Conservation (phyloP, 2,113 vertebrate species). For the Dicrurus megarhynchus region DNA sequence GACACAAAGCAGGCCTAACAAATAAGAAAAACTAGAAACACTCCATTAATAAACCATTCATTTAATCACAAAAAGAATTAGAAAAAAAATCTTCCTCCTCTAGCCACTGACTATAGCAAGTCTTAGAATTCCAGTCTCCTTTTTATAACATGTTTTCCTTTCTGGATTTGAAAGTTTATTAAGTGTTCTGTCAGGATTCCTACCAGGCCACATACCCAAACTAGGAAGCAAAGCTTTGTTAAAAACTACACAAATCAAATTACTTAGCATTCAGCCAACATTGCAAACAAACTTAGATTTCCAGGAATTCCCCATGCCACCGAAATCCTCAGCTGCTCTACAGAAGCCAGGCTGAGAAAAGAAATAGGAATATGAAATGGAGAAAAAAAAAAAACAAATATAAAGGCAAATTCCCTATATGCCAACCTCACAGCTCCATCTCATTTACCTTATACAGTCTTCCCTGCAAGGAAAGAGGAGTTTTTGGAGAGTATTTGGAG, state of each 20-base stretch:
- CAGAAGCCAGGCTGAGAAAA: not conserved
- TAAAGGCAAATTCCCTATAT: not conserved
- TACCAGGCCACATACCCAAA: constrained; percentile 20
- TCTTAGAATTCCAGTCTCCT: not conserved
- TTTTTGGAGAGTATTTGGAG: rapidly evolving
- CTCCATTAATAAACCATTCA: not conserved
- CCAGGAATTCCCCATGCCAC: not conserved
- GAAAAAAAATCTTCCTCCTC: not conserved
- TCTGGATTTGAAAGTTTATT: not conserved
- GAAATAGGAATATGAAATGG: not conserved
- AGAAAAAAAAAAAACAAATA: not conserved
- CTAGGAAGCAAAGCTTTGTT: constrained; percentile 25
- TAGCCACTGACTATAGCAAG: not conserved
- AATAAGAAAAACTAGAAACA: not conserved
- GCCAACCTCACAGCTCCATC: not conserved
- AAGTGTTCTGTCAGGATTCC: constrained; percentile 2
- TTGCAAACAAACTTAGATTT: not conserved
- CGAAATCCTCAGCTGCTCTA: not conserved
- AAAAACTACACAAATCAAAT: constrained; percentile 25
- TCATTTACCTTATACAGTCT: not conserved
- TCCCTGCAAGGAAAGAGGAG: not conserved
- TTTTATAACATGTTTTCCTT: not conserved
- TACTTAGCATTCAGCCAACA: not conserved
- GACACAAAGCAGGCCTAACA: not conserved
- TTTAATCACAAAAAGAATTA: not conserved